These are phyloP conservation scores for Aspiorhynchus laticeps DNA, from an alignment of 2,113 vertebrate species.

Conservation along the genomic window DNA sequence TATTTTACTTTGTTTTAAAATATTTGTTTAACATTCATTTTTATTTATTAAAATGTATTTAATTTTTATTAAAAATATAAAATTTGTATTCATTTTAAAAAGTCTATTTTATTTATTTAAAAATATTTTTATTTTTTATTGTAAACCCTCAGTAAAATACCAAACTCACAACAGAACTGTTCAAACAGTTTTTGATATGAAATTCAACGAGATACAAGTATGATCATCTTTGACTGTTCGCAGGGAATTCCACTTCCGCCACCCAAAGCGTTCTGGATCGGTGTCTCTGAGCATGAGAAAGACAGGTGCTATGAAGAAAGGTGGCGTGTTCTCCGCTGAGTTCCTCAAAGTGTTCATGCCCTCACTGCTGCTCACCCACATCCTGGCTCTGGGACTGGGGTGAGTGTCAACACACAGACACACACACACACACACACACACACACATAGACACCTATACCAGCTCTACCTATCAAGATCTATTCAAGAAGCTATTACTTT, in stretches of 20 bases:
- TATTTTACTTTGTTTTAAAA: neutral
- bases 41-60: too few species aligned
- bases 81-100: too few species aligned
- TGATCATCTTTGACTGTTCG: neutral
- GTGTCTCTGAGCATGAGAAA: conserved; percentile 95
- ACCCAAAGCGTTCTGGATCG: conserved; percentile 89
- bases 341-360: conserved; percentile 97
- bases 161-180: neutral
- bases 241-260: conserved; percentile 96
- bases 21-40: neutral
- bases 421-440: neutral
- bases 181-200: neutral
- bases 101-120: neutral
- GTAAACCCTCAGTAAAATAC: neutral
- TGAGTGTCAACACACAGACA: conserved; percentile 70
- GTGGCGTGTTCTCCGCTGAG: conserved; percentile 94
- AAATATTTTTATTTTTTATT: neutral
- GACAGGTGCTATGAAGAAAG: conserved; percentile 97
- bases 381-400: conserved; percentile 94
- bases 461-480: neutral
- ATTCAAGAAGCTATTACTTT: too few species aligned
- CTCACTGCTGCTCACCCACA: conserved; percentile 94
- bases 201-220: neutral
- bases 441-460: neutral
- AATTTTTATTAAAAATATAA: neutral